Evolutionary conservation across 2,888 invertebrate species (phyloP).

Genomic region (Stenurella melanura): DNA sequence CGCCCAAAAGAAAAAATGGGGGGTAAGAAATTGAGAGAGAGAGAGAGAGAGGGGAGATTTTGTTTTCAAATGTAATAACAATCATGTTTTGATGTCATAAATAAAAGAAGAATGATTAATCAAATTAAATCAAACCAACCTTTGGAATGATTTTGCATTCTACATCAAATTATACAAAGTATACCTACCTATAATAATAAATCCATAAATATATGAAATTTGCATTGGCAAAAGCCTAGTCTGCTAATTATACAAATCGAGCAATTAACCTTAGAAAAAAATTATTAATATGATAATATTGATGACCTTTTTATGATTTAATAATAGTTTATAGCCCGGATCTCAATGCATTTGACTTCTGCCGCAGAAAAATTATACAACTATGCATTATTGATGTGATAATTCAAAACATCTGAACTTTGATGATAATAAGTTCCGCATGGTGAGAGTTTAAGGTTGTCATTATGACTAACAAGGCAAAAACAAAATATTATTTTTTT

Average conservation of each 20-base stretch:
- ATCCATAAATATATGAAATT: constrained; percentile 1
- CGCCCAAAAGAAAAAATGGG: too few species aligned
- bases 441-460: neutral
- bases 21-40: too few species aligned
- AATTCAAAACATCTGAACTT: constrained; percentile 6
- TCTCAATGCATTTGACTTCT: neutral
- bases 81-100: too few species aligned
- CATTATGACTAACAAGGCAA: neutral
- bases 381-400: neutral
- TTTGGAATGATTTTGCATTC: too few species aligned
- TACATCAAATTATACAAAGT: too few species aligned
- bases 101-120: too few species aligned
- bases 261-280: constrained; percentile 27
- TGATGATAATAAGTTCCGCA: neutral
- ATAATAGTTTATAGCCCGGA: neutral
- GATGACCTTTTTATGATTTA: constrained; percentile 19
- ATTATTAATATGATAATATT: constrained; percentile 6
- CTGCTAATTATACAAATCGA: constrained; percentile 10
- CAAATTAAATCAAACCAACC: too few species aligned
- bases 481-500: neutral
- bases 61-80: too few species aligned
- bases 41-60: too few species aligned
- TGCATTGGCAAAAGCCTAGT: neutral
- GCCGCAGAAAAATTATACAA: neutral
- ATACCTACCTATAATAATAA: neutral